These are phyloP conservation scores for Sabatieria punctata DNA, from an alignment of 2,888 invertebrate species.

Conservation along the genomic window DNA sequence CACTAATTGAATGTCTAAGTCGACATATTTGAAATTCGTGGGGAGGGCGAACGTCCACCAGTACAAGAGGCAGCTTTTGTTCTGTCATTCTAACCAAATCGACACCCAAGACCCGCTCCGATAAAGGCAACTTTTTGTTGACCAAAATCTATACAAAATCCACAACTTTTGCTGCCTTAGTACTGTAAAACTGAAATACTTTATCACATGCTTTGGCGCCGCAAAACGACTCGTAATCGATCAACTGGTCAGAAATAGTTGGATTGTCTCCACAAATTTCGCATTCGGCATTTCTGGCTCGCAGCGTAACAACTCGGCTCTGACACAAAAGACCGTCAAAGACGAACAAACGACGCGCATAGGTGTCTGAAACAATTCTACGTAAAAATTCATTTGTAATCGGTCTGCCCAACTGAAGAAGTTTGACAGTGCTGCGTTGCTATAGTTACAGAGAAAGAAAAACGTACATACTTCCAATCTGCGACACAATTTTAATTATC, in stretches of 20 bases:
- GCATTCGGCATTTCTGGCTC: neutral
- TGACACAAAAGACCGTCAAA: neutral
- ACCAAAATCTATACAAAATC: too few relatives aligned
- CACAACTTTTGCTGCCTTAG: too few relatives aligned
- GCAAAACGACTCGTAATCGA: neutral
- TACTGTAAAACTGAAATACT: too few relatives aligned
- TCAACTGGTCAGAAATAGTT: neutral
- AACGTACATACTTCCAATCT: neutral
- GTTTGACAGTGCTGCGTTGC: too few relatives aligned
- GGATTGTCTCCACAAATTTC: neutral
- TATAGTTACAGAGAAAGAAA: neutral
- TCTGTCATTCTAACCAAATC: neutral
- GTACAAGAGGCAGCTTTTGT: conserved; percentile 32
- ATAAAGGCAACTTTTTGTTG: too few relatives aligned
- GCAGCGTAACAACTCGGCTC: neutral
- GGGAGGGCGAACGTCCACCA: conserved; percentile 73
- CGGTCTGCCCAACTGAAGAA: too few relatives aligned
- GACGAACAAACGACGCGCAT: neutral
- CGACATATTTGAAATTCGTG: conserved; percentile 71
- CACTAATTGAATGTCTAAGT: conserved; percentile 54
- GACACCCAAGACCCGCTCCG: too few relatives aligned
- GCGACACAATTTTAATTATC: neutral
- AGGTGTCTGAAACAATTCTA: neutral
- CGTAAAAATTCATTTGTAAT: neutral
- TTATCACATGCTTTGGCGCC: neutral